Conservation (phyloP, 1,140 invertebrate species). For the Aplysia californica region DNA sequence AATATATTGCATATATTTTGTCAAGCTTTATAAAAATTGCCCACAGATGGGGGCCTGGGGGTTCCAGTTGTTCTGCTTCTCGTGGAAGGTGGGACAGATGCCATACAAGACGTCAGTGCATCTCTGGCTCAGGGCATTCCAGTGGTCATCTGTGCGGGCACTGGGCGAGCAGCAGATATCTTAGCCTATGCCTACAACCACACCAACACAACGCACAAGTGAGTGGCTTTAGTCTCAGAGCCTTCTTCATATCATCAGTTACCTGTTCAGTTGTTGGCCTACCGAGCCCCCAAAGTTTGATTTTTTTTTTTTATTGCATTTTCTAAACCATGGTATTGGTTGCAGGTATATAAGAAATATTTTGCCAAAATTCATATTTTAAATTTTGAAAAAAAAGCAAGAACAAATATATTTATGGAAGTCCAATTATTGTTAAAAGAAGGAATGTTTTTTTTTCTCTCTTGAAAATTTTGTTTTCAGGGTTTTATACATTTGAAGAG, state of each 20-base stretch:
- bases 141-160: slow-evolving; percentile 96
- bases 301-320: no score
- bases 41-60: slow-evolving; percentile 36
- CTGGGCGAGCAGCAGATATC: slow-evolving; percentile 93
- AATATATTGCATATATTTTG: neutral
- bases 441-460: no score
- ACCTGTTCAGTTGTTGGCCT: no score
- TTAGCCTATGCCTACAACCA: slow-evolving; percentile 90
- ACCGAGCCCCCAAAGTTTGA: no score
- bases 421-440: no score
- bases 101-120: slow-evolving; percentile 55
- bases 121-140: slow-evolving; percentile 73
- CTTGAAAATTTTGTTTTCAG: no score
- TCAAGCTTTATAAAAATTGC: neutral
- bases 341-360: neutral
- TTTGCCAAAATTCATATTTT: neutral
- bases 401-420: no score
- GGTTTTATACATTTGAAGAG: no score
- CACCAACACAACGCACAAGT: slow-evolving; percentile 34
- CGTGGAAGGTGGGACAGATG: slow-evolving; percentile 63
- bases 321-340: neutral
- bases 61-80: slow-evolving; percentile 62
- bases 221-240: neutral
- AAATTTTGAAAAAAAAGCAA: no score
- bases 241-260: no score